phyloP scores from a whole-genome alignment of 2,888 invertebrate species.

The Oxyscelio sp. region DNA sequence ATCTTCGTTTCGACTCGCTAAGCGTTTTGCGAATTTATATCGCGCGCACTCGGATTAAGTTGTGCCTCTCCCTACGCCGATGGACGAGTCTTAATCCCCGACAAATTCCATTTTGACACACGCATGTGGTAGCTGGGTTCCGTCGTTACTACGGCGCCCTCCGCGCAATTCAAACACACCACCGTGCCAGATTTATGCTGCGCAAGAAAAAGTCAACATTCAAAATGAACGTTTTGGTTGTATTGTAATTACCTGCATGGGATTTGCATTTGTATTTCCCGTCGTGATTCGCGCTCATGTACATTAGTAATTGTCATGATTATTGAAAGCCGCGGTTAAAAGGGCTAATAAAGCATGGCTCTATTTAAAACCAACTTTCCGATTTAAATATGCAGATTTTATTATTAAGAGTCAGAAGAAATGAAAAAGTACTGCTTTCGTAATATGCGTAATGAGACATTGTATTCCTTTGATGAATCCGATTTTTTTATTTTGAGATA shows the following conservation, averaged over 20 bases:
- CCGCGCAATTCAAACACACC: conserved; percentile 58
- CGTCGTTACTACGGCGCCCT: conserved; percentile 67
- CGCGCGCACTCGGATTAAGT: conserved; percentile 71
- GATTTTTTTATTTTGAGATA: no score
- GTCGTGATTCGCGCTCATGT: conserved; percentile 27
- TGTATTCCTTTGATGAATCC: no score
- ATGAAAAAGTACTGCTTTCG: no score
- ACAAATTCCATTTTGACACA: conserved; percentile 78
- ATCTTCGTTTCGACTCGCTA: conserved; percentile 84
- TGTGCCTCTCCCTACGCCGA: conserved; percentile 69
- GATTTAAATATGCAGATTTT: no score
- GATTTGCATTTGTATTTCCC: conserved; percentile 50
- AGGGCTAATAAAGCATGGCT: conserved; percentile 2
- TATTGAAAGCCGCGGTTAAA: conserved; percentile 21
- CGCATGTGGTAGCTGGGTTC: conserved; percentile 51
- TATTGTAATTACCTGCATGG: conserved; percentile 45
- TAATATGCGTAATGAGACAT: no score
- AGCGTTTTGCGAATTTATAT: conserved; percentile 84
- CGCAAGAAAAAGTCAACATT: conserved; percentile 64
- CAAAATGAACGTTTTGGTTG: conserved; percentile 59
- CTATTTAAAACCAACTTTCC: not conserved
- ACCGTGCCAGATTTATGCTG: conserved; percentile 39
- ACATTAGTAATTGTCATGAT: conserved; percentile 38
- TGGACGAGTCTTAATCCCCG: conserved; percentile 75
- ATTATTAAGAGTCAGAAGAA: no score